Evolutionary conservation across 1,140 invertebrate species (phyloP).

Genomic region (Polypedilum pembai): DNA sequence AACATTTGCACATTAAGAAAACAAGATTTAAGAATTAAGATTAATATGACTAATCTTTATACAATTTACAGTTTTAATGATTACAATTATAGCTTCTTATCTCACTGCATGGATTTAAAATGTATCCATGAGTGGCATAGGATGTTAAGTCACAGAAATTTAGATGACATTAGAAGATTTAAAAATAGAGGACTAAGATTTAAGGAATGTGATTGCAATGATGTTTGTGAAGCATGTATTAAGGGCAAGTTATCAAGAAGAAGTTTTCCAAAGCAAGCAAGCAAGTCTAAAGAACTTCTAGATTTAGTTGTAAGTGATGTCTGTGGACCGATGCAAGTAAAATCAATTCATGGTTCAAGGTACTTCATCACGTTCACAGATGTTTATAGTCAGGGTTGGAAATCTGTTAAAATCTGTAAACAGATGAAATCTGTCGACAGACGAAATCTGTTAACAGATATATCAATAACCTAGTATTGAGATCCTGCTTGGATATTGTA

Average conservation of each 20-base stretch:
- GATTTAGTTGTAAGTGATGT: constrained; percentile 39
- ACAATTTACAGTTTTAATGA: not conserved
- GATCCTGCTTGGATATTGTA: too few species aligned
- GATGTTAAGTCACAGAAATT: not conserved
- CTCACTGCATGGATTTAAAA: not conserved
- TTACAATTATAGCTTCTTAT: not conserved
- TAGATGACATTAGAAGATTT: constrained; percentile 29
- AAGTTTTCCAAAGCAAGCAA: constrained; percentile 33
- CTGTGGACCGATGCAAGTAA: constrained; percentile 38
- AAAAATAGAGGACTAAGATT: constrained; percentile 32
- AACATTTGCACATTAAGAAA: not conserved
- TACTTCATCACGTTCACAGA: constrained; percentile 41
- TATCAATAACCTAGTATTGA: too few species aligned
- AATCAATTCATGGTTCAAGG: constrained; percentile 34
- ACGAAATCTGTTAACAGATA: too few species aligned
- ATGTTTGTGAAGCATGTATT: constrained; percentile 33
- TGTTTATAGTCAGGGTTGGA: constrained; percentile 37
- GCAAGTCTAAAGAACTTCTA: constrained; percentile 32
- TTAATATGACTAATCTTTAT: not conserved
- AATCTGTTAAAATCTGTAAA: too few species aligned
- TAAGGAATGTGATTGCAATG: constrained; percentile 33
- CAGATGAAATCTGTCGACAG: too few species aligned
- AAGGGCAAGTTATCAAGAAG: constrained; percentile 35
- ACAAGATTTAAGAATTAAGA: not conserved
- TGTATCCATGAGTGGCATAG: not conserved